These are phyloP conservation scores for Scaptomyza caliginosa DNA, from an alignment of 2,888 invertebrate genomes.

Conservation along the genomic window DNA sequence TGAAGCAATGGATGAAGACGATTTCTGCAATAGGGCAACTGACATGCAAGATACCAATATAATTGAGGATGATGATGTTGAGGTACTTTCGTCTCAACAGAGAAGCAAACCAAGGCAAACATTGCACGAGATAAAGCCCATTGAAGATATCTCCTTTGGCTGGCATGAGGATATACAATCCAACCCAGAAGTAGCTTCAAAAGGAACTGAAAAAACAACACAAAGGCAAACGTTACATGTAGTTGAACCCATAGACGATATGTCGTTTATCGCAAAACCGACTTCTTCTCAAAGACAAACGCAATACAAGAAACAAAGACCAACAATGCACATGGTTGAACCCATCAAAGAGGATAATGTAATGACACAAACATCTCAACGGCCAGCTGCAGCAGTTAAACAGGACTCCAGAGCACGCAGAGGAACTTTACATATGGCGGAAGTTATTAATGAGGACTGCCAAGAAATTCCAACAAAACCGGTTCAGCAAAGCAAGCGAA, in stretches of 20 bases:
- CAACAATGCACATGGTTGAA: conserved; percentile 14
- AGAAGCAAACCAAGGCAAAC: conserved; percentile 11
- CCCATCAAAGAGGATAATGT: conserved; percentile 2
- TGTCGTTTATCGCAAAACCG: background rate
- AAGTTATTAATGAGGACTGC: conserved; percentile 19
- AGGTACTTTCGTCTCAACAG: background rate
- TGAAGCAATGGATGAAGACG: conserved; percentile 10
- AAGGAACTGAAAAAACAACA: background rate
- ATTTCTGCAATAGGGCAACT: background rate
- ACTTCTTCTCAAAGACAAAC: background rate
- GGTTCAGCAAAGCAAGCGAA: background rate
- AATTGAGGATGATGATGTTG: conserved; percentile 1
- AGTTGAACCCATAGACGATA: conserved; percentile 7
- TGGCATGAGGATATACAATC: background rate
- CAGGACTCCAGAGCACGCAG: background rate
- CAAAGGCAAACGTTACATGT: conserved; percentile 2
- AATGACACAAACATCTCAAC: background rate
- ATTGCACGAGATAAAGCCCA: conserved; percentile 19
- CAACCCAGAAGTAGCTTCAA: background rate
- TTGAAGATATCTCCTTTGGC: conserved; percentile 14
- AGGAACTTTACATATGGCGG: conserved; percentile 21
- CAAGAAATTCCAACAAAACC: background rate
- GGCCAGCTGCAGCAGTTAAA: background rate
- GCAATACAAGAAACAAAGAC: conserved; percentile 1
- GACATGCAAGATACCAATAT: conserved; percentile 12